Base-by-base conservation (phyloP, 1,140 invertebrate species). In the Procambarus clarkii region DNA sequence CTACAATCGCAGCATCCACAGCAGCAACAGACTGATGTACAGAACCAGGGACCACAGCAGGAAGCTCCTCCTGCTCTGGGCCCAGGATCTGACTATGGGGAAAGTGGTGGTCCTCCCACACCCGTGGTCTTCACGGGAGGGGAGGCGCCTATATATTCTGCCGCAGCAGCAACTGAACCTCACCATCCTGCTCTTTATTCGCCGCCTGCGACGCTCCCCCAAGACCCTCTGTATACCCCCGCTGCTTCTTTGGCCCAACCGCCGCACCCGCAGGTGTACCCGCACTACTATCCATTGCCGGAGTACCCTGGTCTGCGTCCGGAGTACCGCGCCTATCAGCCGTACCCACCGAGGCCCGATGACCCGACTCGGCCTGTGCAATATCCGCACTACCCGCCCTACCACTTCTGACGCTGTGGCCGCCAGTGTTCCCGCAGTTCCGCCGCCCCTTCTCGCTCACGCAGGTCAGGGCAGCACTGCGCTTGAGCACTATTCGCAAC, bases 351-450 rank as follows among this genome's bases (percentile, higher is more conserved):
- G 82, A 60, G 87, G 64, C 89, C 92, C 58, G 90, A 92, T 50
- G 90, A 92, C 71, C 88, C 88, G 34, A 60, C 90, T 84, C 92
- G 90, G 87, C 87, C 92, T 60, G 90, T 92, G 90, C 91, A 93
- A 80, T 91, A 91, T 77, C 91, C 92, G 84, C 92, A 91, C 79
- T 93, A 93, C 91, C 92, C 92, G 87, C 92, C 92, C 79, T 93
- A 93, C 85, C 92, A 93, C 85, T 93, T 93, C 92, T 93, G 92
- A 93, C 92, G 92, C 92, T 93, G 92, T 93, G 92, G 92, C 92
- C 91, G 91, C 90, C 92, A 86, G 92, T 93, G 92, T 93, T 93
- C 92, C 92, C 92, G 92, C 87, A 88, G 90, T 82, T 60, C 89
- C 82, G 86, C 92, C 77, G 81, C 88, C 86, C 86, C 50, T 15